Conservation (phyloP, 2,888 invertebrate genomes). For the Atrina japonica region DNA sequence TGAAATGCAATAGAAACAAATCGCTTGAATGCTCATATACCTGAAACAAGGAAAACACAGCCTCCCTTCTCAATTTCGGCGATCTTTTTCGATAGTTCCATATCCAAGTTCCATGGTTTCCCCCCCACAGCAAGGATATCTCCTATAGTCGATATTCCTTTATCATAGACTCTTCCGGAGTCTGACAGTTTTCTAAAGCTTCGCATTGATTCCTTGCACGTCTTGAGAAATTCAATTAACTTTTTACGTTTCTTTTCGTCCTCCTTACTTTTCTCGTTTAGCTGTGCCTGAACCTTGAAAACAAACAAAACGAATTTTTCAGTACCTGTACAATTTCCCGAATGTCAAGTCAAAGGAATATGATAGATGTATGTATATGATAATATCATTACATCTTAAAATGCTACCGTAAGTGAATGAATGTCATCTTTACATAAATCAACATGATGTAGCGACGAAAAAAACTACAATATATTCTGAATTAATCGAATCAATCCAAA, state of each 20-base stretch:
- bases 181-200: constrained; percentile 7
- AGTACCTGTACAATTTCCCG: too few relatives aligned
- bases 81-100: constrained; percentile 53
- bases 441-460: too few relatives aligned
- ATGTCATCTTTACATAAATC: too few relatives aligned
- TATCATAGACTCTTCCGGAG: constrained; percentile 13
- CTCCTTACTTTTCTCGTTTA: constrained; percentile 42
- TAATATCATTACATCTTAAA: too few relatives aligned
- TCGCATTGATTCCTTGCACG: constrained; percentile 35
- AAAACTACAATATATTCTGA: too few relatives aligned
- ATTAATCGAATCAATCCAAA: too few relatives aligned
- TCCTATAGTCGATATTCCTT: constrained; percentile 46
- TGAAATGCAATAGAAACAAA: too few relatives aligned
- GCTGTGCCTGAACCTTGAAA: constrained; percentile 44
- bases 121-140: constrained; percentile 57
- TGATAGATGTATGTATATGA: too few relatives aligned
- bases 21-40: too few relatives aligned
- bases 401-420: too few relatives aligned
- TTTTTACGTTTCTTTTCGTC: constrained; percentile 48
- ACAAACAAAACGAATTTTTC: neutral
- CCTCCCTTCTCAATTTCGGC: constrained; percentile 48
- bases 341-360: too few relatives aligned
- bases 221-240: constrained; percentile 46
- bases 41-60: constrained; percentile 66
- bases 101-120: constrained; percentile 45